These are phyloP conservation scores for Crossaster papposus DNA, from an alignment of 53 echinoderm and acorn worm genomes.

Conservation along the genomic window DNA sequence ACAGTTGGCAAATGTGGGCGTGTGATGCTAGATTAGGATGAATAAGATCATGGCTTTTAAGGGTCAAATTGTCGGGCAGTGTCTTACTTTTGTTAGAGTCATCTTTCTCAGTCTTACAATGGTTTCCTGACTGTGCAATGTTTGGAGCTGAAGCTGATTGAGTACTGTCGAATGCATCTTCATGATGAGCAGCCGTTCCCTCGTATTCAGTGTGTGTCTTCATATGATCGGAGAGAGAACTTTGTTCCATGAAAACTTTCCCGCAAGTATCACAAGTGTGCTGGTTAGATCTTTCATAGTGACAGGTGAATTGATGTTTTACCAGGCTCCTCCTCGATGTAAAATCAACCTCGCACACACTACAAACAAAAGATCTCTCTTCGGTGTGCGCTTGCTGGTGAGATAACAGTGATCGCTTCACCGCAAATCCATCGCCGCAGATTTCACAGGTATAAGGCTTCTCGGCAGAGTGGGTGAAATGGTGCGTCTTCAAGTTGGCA, in stretches of 20 bases:
- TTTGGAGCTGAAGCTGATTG: neutral
- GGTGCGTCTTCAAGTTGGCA: slow-evolving; percentile 1
- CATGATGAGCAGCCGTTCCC: neutral
- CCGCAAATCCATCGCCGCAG: slow-evolving; percentile 39
- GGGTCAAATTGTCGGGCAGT: neutral
- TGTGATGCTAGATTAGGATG: neutral
- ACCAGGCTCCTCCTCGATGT: neutral
- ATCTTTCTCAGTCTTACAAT: neutral
- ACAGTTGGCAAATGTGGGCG: neutral
- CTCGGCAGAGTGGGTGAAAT: slow-evolving; percentile 13
- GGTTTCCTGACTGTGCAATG: neutral
- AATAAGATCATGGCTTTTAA: neutral
- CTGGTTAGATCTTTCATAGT: neutral
- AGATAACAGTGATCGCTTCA: neutral
- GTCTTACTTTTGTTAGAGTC: neutral
- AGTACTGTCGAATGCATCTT: neutral
- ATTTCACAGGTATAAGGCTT: slow-evolving; percentile 32
- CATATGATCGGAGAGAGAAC: neutral
- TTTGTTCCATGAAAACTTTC: neutral
- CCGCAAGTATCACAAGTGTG: slow-evolving; percentile 13
- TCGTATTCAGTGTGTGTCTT: neutral
- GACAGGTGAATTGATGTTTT: slow-evolving; percentile 20
- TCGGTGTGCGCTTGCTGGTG: slow-evolving; percentile 10
- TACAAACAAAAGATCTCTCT: slow-evolving; percentile 12
- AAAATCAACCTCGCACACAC: slow-evolving; percentile 12